Evolutionary conservation across 2,113 vertebrate species (phyloP).

Genomic region (Paralichthys olivaceus): DNA sequence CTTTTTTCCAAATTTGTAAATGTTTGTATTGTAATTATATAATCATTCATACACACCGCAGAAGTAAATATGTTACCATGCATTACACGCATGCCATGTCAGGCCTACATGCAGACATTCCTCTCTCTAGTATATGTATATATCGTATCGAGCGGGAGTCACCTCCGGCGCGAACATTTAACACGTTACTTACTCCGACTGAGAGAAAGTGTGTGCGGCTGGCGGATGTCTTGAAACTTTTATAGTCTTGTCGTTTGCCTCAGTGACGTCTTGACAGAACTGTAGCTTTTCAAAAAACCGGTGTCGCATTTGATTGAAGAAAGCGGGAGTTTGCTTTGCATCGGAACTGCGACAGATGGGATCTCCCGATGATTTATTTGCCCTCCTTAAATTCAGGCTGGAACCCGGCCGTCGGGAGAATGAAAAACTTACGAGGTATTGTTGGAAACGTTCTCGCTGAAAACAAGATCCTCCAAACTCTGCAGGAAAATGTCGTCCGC

Average conservation of each 20-base stretch:
- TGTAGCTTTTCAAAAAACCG: constrained; percentile 43
- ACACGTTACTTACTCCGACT: neutral
- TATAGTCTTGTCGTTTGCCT: constrained; percentile 35
- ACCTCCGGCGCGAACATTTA: constrained; percentile 21
- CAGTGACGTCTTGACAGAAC: constrained; percentile 17
- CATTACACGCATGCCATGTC: constrained; percentile 79
- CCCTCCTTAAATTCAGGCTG: constrained; percentile 1
- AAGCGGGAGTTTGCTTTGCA: constrained; percentile 35
- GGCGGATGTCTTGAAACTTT: constrained; percentile 30
- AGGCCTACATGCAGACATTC: constrained; percentile 61
- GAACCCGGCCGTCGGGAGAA: constrained; percentile 10
- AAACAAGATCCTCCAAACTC: constrained; percentile 39
- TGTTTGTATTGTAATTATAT: constrained; percentile 84
- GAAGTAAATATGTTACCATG: constrained; percentile 77
- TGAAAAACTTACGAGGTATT: neutral
- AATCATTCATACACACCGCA: constrained; percentile 77
- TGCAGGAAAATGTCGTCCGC: constrained; percentile 39
- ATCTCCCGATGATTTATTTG: constrained; percentile 25
- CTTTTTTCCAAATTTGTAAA: constrained; percentile 79
- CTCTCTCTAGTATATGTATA: constrained; percentile 44
- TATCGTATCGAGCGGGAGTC: constrained; percentile 43
- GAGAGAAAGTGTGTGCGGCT: constrained; percentile 5
- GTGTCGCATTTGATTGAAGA: constrained; percentile 40
- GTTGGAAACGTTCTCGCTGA: constrained; percentile 35
- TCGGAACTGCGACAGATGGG: constrained; percentile 29